These are phyloP conservation scores for Oxystoma pomonae DNA, from an alignment of 2,888 invertebrate genomes.

Conservation along the genomic window DNA sequence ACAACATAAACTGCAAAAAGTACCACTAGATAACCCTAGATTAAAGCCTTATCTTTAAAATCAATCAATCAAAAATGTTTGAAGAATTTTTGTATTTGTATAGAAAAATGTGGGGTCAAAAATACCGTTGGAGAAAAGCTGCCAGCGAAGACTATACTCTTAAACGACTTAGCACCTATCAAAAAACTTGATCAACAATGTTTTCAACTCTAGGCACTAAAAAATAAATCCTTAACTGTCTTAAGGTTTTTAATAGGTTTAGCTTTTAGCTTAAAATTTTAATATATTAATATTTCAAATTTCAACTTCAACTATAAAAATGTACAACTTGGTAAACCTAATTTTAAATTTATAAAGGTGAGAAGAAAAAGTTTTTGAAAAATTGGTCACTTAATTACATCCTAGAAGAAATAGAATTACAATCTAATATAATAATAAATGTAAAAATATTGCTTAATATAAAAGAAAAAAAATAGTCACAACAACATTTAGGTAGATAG, in stretches of 20 bases:
- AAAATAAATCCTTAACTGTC: neutral
- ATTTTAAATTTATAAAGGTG: neutral
- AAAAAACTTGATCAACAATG: neutral
- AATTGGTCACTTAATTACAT: neutral
- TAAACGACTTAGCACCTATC: neutral
- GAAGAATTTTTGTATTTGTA: no score
- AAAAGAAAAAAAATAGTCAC: neutral
- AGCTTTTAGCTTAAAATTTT: neutral
- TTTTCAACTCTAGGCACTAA: neutral
- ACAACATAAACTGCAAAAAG: no score
- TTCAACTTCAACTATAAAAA: neutral
- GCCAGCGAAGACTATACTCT: no score
- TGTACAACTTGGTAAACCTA: neutral
- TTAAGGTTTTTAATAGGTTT: neutral
- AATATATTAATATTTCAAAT: neutral
- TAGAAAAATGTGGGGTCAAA: no score
- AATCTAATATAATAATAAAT: neutral
- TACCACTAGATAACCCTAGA: no score
- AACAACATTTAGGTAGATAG: neutral
- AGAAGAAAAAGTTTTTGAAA: neutral
- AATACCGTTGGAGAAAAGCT: no score
- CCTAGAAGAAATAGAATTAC: neutral
- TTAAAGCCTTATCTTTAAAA: no score
- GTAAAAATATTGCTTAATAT: neutral
- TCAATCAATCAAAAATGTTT: no score